Evolutionary conservation across 2,888 invertebrate species (phyloP).

Genomic region (Meteorus cinctellus): DNA sequence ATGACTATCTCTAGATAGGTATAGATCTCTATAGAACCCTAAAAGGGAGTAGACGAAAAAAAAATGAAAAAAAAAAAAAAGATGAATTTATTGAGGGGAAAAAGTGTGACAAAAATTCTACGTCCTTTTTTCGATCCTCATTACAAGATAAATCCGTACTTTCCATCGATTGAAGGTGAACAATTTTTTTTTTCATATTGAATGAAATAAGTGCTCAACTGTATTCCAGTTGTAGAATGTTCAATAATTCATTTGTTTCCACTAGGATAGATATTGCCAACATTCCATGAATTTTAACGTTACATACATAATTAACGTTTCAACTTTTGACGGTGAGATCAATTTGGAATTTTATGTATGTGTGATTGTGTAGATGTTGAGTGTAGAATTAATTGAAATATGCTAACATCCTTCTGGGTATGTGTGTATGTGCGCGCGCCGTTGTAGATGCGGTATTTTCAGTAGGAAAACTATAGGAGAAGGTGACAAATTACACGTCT

Average conservation of each 20-base stretch:
- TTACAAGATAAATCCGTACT: too few relatives aligned
- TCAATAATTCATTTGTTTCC: constrained; percentile 37
- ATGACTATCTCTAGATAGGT: not conserved
- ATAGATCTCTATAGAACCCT: not conserved
- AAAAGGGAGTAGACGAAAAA: constrained; percentile 22
- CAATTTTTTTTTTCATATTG: not conserved
- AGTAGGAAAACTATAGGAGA: not conserved
- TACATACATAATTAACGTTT: constrained; percentile 58
- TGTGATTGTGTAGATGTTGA: constrained; percentile 44
- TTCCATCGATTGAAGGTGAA: not conserved
- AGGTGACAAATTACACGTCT: not conserved
- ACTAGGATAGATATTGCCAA: constrained; percentile 26
- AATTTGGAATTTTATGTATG: constrained; percentile 41
- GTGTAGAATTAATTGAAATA: constrained; percentile 62
- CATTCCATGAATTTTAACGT: constrained; percentile 36
- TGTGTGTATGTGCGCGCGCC: not conserved
- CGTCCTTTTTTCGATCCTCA: not conserved
- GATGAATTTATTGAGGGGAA: not conserved
- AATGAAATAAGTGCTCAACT: not conserved
- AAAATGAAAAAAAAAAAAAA: not conserved
- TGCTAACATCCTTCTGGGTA: constrained; percentile 26
- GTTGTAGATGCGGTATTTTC: not conserved
- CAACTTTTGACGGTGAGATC: constrained; percentile 52
- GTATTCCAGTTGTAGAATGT: constrained; percentile 27
- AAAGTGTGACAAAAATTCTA: not conserved